Evolutionary conservation across 2,797 vertebrate species (phyloP).

Genomic region (Cossypha niveicapilla): DNA sequence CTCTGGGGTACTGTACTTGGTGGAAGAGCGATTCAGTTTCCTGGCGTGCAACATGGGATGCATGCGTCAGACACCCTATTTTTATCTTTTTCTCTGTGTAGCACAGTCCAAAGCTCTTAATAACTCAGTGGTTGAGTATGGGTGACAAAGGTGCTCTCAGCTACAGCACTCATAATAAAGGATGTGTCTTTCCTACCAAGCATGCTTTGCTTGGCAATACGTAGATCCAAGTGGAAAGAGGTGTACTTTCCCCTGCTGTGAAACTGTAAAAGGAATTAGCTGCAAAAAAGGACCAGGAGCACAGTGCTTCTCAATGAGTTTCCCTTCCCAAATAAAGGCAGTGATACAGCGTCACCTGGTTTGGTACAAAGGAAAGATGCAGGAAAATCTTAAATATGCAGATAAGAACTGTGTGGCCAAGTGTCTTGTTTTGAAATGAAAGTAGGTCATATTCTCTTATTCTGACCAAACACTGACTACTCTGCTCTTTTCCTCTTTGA

Average conservation of each 20-base stretch:
- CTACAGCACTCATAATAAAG: background rate
- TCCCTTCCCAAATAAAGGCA: background rate
- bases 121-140: background rate
- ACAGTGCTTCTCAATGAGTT: background rate
- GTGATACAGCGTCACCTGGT: background rate
- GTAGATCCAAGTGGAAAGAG: background rate
- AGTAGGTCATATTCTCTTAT: background rate
- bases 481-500: background rate
- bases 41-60: constrained; percentile 22
- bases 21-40: constrained; percentile 19
- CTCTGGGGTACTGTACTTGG: constrained; percentile 10
- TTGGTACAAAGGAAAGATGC: background rate
- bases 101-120: constrained; percentile 40
- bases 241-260: background rate
- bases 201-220: background rate
- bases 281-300: background rate
- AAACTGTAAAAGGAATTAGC: background rate
- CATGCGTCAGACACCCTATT: constrained; percentile 64
- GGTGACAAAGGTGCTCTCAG: constrained; percentile 12
- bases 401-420: background rate
- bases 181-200: background rate
- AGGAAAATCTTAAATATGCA: background rate
- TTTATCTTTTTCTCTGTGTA: constrained; percentile 64
- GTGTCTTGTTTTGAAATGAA: background rate
- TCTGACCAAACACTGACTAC: background rate